A percentile compares a stretch with the other conserved stretches of the same genome.
phyloP scores from a whole-genome alignment of 2,888 invertebrate genomes.

The Dysmachus trigonus region DNA sequence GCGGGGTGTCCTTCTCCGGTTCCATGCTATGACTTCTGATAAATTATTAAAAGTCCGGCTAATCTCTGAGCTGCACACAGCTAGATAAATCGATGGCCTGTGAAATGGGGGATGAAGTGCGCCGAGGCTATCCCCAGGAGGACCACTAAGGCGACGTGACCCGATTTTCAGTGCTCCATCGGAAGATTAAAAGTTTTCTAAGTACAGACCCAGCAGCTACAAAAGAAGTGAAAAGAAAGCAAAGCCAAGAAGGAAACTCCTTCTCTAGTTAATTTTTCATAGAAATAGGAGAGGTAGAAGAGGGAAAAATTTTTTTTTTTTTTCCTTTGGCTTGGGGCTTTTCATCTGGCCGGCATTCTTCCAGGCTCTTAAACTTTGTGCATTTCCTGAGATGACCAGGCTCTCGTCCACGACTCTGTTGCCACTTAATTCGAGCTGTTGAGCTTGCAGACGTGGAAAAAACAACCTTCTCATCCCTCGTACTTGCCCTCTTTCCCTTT shows the following conservation, averaged over 20 bases:
- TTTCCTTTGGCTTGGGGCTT: not conserved
- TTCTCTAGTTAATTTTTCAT: constrained; percentile 30
- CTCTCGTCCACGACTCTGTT: not conserved
- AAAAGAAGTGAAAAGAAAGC: constrained; percentile 7
- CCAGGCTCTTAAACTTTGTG: constrained; percentile 4
- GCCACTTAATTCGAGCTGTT: not conserved
- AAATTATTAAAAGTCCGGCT: constrained; percentile 23
- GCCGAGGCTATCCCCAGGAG: constrained; percentile 1
- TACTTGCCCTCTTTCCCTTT: not conserved
- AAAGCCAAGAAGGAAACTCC: constrained; percentile 11
- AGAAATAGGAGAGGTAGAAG: not conserved
- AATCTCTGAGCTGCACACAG: not conserved
- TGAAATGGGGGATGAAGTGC: constrained; percentile 25
- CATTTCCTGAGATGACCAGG: not conserved
- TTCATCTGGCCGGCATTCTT: not conserved
- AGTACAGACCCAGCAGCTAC: constrained; percentile 14
- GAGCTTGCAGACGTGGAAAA: not conserved
- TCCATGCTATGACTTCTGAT: not conserved
- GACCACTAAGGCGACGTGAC: constrained; percentile 35
- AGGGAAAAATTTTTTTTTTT: not conserved
- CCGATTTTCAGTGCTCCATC: constrained; percentile 24
- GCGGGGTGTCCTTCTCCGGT: not conserved
- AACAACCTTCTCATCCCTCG: not conserved
- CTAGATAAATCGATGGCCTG: constrained; percentile 27
- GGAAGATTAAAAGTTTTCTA: constrained; percentile 30